Conservation (phyloP, 2,888 invertebrate species). For the Augochlorella aurata region DNA sequence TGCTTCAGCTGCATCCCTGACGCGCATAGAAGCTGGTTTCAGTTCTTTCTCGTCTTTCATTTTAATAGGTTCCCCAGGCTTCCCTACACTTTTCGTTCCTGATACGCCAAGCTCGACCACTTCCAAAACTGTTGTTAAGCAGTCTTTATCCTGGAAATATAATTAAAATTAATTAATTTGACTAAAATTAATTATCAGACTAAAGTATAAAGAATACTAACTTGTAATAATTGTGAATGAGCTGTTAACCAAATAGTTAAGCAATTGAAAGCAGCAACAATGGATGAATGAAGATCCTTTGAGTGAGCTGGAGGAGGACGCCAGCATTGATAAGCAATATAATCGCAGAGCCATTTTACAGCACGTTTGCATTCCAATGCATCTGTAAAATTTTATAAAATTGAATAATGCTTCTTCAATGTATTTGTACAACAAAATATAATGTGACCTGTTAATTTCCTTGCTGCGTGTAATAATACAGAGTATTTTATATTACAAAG, state of each 20-base stretch:
- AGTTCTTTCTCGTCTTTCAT: constrained; percentile 98
- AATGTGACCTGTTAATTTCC: constrained; percentile 83
- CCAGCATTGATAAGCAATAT: constrained; percentile 97
- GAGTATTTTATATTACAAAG: constrained; percentile 45
- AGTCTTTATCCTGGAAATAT: constrained; percentile 91
- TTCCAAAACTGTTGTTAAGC: constrained; percentile 95
- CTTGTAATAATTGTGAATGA: constrained; percentile 91
- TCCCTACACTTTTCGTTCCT: constrained; percentile 94
- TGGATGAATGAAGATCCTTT: constrained; percentile 96
- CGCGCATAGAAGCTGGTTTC: constrained; percentile 98
- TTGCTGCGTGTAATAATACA: constrained; percentile 80
- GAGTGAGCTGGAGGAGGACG: constrained; percentile 96
- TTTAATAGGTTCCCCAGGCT: constrained; percentile 93
- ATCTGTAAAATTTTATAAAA: constrained; percentile 84
- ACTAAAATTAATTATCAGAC: not conserved
- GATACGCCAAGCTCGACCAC: constrained; percentile 99
- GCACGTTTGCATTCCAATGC: constrained; percentile 94
- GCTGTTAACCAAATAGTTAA: constrained; percentile 95
- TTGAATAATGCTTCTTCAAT: constrained; percentile 7
- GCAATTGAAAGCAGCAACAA: constrained; percentile 95
- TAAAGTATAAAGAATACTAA: constrained; percentile 44
- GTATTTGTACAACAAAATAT: constrained; percentile 13
- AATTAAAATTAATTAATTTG: not conserved
- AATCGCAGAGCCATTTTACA: constrained; percentile 99
- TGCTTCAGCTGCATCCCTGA: constrained; percentile 98